Conservation (phyloP, 2,797 vertebrate genomes). For the Chaetophractus vellerosus region DNA sequence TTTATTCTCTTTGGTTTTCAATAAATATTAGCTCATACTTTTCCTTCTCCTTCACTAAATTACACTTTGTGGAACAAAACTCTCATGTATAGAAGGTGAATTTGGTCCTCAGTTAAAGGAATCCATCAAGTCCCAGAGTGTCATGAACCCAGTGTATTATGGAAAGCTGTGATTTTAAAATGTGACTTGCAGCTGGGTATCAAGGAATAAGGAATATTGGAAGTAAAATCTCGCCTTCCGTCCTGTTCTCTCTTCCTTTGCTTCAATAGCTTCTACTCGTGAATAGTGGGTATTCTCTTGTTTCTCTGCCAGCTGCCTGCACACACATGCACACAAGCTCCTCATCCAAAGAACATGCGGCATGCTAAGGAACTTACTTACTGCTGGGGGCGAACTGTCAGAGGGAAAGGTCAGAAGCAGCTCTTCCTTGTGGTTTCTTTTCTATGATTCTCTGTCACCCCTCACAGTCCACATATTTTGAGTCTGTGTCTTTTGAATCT, state of each 20-base stretch:
- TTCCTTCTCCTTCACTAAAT: constrained; percentile 20
- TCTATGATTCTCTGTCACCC: not conserved
- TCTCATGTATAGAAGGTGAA: not conserved
- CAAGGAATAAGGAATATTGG: not conserved
- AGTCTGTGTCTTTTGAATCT: constrained; percentile 26
- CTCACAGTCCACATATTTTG: not conserved
- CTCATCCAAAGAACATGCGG: not conserved
- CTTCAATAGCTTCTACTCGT: not conserved
- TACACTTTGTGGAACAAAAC: constrained; percentile 9
- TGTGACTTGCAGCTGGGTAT: not conserved
- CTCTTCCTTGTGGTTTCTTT: not conserved
- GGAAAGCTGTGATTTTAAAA: constrained; percentile 47
- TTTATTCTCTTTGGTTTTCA: constrained; percentile 59
- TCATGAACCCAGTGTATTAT: not conserved
- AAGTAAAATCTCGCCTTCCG: not conserved
- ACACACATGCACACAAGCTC: accelerated
- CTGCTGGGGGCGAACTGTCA: not conserved
- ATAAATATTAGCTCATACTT: constrained; percentile 68
- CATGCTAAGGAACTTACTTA: not conserved
- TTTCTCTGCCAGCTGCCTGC: not conserved
- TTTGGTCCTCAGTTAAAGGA: not conserved
- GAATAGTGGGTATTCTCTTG: not conserved
- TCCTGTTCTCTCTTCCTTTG: not conserved
- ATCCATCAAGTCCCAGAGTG: not conserved
- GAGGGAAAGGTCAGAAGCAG: not conserved